Evolutionary conservation across 2,113 vertebrate species (phyloP).

Genomic region (Sinocyclocheilus grahami): DNA sequence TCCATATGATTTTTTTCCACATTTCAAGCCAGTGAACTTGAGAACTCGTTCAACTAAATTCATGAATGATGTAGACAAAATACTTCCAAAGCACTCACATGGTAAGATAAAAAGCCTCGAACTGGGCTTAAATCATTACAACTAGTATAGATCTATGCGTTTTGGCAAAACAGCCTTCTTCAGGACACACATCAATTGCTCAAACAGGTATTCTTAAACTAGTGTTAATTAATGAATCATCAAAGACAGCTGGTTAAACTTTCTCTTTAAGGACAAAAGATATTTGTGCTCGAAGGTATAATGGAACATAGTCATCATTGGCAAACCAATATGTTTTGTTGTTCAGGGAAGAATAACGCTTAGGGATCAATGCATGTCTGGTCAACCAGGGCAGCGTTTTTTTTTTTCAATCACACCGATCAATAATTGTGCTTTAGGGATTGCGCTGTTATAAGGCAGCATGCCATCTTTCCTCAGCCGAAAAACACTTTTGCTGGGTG

Average conservation of each 20-base stretch:
- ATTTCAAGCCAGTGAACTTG: not conserved
- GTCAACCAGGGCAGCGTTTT: not conserved
- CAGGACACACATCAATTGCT: no score
- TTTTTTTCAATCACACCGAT: constrained; percentile 13
- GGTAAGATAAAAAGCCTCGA: no score
- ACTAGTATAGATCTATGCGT: no score
- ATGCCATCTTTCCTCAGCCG: constrained; percentile 62
- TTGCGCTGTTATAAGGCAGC: constrained; percentile 53
- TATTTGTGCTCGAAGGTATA: not conserved
- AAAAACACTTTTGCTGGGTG: constrained; percentile 79
- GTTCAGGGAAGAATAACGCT: not conserved
- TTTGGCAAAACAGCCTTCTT: no score
- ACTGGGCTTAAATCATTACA: no score
- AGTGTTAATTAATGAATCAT: no score
- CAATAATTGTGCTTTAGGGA: constrained; percentile 46
- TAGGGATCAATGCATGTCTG: constrained; percentile 10
- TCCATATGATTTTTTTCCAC: not conserved
- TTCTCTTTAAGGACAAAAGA: constrained; percentile 7
- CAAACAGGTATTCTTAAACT: no score
- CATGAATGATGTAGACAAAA: not conserved
- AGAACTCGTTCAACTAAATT: not conserved
- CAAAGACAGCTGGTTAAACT: no score
- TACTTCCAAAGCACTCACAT: no score
- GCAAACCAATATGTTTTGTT: not conserved
- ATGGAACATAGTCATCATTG: not conserved